A percentile compares a stretch with the other conserved stretches of the same genome.
phyloP scores from a whole-genome alignment of 1,140 invertebrate genomes.

The Pomacea maculata region DNA sequence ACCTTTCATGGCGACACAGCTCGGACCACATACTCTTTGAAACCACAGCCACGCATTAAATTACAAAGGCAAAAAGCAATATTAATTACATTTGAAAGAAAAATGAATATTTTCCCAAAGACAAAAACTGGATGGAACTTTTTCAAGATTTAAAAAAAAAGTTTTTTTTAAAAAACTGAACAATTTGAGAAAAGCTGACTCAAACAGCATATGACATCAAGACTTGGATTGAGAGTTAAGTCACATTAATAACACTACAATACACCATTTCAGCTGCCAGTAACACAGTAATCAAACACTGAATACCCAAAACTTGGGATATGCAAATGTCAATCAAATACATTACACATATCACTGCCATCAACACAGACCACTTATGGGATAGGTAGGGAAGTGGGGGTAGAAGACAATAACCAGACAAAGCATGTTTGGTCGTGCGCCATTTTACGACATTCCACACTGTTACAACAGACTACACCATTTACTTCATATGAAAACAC shows the following conservation, averaged over 20 bases:
- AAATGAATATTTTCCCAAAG: too few species aligned
- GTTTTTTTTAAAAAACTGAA: neutral
- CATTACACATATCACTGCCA: slow-evolving; percentile 4
- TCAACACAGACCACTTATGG: neutral
- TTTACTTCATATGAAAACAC: neutral
- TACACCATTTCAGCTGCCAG: slow-evolving; percentile 19
- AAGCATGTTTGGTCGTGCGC: too few species aligned
- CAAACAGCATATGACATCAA: slow-evolving; percentile 15
- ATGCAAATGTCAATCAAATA: slow-evolving; percentile 8
- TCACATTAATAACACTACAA: neutral
- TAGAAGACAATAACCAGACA: too few species aligned
- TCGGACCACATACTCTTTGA: slow-evolving; percentile 1
- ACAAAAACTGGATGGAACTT: too few species aligned
- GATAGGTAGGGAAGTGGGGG: too few species aligned
- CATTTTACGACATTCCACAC: too few species aligned
- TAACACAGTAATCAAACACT: slow-evolving; percentile 18
- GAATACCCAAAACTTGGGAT: slow-evolving; percentile 11
- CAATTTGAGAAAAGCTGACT: neutral
- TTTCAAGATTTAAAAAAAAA: too few species aligned
- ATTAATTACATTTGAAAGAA: neutral
- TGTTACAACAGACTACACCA: neutral
- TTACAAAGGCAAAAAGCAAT: slow-evolving; percentile 2
- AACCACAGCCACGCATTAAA: slow-evolving; percentile 7
- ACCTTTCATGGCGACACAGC: neutral
- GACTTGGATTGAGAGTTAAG: slow-evolving; percentile 19